Evolutionary conservation across 2,113 vertebrate genomes (phyloP).

Genomic region (Larimichthys polyactis): DNA sequence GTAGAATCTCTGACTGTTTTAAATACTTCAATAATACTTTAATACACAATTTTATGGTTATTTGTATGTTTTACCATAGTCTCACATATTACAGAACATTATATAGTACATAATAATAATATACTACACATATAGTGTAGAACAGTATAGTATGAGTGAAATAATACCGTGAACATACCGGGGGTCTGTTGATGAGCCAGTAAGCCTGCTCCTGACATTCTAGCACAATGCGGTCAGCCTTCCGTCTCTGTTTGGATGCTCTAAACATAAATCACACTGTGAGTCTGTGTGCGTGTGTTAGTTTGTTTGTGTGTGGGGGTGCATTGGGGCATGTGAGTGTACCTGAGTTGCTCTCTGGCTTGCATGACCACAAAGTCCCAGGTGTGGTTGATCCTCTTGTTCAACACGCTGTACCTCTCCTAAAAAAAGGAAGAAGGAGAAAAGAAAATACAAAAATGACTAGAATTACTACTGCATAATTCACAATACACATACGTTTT

Average conservation of each 20-base stretch:
- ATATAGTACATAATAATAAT: neutral
- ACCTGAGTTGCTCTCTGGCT: slow-evolving; percentile 95
- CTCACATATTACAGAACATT: no score
- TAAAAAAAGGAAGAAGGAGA: slow-evolving; percentile 66
- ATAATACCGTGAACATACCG: slow-evolving; percentile 73
- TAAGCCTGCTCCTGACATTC: slow-evolving; percentile 95
- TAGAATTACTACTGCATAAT: slow-evolving; percentile 13
- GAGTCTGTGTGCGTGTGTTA: neutral
- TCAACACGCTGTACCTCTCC: slow-evolving; percentile 91
- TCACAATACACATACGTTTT: slow-evolving; percentile 4
- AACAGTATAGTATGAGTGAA: neutral
- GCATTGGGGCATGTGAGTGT: neutral
- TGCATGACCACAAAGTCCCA: slow-evolving; percentile 99
- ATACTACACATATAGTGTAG: neutral
- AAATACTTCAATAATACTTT: slow-evolving; percentile 31
- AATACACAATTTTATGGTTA: neutral
- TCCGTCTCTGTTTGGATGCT: slow-evolving; percentile 92
- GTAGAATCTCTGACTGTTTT: slow-evolving; percentile 19
- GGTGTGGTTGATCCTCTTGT: slow-evolving; percentile 92
- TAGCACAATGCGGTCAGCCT: slow-evolving; percentile 93
- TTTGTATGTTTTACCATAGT: neutral
- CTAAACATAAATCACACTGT: slow-evolving; percentile 75
- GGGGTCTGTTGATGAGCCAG: slow-evolving; percentile 95
- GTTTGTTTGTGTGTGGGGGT: neutral
- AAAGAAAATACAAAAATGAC: neutral